These are phyloP conservation scores for Melitaea cinxia DNA, from an alignment of 1,140 invertebrate species.

Conservation along the genomic window DNA sequence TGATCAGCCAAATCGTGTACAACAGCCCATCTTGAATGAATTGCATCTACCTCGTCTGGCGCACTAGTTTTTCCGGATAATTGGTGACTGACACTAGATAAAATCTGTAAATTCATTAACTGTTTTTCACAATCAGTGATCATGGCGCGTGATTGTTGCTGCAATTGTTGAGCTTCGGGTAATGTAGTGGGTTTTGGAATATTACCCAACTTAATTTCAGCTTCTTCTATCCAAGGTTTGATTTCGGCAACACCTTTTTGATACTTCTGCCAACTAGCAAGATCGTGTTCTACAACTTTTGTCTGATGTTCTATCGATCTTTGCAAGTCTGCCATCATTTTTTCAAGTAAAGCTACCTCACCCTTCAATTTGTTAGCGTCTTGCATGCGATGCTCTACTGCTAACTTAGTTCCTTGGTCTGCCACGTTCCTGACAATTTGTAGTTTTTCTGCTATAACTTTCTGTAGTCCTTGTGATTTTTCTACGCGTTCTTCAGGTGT, in stretches of 20 bases:
- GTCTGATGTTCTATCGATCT: slow-evolving; percentile 87
- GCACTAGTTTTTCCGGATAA: slow-evolving; percentile 87
- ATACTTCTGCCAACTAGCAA: slow-evolving; percentile 93
- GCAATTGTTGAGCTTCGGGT: slow-evolving; percentile 89
- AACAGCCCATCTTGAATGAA: slow-evolving; percentile 89
- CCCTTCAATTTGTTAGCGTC: slow-evolving; percentile 86
- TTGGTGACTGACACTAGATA: slow-evolving; percentile 87
- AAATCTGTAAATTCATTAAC: slow-evolving; percentile 87
- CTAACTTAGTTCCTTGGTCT: slow-evolving; percentile 88
- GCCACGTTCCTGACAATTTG: slow-evolving; percentile 87
- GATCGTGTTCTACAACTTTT: slow-evolving; percentile 87
- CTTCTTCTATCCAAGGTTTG: slow-evolving; percentile 93
- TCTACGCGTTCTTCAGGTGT: slow-evolving; percentile 89
- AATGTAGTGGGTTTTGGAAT: slow-evolving; percentile 89
- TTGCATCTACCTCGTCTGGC: slow-evolving; percentile 90
- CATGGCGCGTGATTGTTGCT: slow-evolving; percentile 86
- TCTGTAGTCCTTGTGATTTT: slow-evolving; percentile 87
- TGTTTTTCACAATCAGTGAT: slow-evolving; percentile 90
- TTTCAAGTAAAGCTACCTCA: slow-evolving; percentile 86
- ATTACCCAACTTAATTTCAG: slow-evolving; percentile 88
- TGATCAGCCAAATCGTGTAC: slow-evolving; percentile 89
- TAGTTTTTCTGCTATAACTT: slow-evolving; percentile 87
- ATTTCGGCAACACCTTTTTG: slow-evolving; percentile 89
- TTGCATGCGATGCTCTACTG: slow-evolving; percentile 84
- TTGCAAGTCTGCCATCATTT: slow-evolving; percentile 86